Evolutionary conservation across 2,113 vertebrate species (phyloP), one percentile per base, ranked within the genome.

Genomic region (Elephas maximus): DNA sequence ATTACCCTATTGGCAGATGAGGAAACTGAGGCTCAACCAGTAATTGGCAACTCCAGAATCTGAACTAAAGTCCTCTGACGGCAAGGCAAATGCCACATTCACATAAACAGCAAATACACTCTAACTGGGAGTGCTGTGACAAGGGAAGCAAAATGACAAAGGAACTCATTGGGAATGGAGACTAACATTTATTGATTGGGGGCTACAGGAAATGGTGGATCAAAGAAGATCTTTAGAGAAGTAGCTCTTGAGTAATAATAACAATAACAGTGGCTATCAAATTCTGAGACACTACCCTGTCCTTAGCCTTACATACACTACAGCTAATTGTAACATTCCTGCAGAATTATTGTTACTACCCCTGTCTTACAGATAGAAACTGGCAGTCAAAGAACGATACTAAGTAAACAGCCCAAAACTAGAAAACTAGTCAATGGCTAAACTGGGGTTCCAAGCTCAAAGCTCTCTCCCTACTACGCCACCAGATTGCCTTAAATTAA

Each of bases 1-100:
- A 67, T 92, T 60, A 28, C 10, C 12, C 51, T 88, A 80, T 62
- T 84, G 28, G 62, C 93, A 90, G 91, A 62, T 85, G n/a, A 88
- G 62, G 6, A 93, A 90, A 81, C 15, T 45, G 69, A 94, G 21
- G 9, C 17, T 57, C 77, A 76, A 24, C 11, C 26, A 86, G 4
- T 53, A 87, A 63, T 20, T 53, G 48, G 23, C 11, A 88, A 28
- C 26, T 91, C 33, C 4, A 4, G 6, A 63, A 94, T 83, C 86
- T 79, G 44, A 86, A 86, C n/a, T 26, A 76, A 88, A 63, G 86
- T 84, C 23, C 62, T 78, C 45, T 51, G 37, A 60, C 4, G 41
- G 24, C 18, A 88, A 82, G 44, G 67, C 20, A 91, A 86, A 89
- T 44, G 41, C 74, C 71, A 44, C 21, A 60, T 69, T 90, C 23